Evolutionary conservation across 1,140 invertebrate genomes (phyloP).

Genomic region (Pseudomyrmex dendroicus): DNA sequence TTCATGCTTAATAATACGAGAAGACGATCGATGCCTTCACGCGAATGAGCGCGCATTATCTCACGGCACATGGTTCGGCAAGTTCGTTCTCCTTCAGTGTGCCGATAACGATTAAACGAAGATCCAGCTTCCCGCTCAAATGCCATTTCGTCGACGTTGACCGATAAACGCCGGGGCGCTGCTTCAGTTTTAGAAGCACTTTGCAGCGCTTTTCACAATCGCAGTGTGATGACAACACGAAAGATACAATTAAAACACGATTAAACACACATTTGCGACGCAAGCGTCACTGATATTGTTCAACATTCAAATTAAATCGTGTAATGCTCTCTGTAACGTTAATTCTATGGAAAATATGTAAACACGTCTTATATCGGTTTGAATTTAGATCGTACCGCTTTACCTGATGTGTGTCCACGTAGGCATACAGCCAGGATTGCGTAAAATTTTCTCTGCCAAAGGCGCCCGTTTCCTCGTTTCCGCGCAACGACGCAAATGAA

Average conservation of each 20-base stretch:
- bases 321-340: no score
- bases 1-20: background rate
- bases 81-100: constrained; percentile 62
- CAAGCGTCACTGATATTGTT: no score
- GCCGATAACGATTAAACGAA: constrained; percentile 65
- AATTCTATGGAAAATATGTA: constrained; percentile 17
- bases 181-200: background rate
- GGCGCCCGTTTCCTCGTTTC: background rate
- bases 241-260: no score
- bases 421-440: constrained; percentile 48
- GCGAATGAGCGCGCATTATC: constrained; percentile 28
- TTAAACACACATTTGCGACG: no score
- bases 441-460: constrained; percentile 45
- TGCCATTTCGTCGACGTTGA: constrained; percentile 46
- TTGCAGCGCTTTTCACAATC: background rate
- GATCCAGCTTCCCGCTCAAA: constrained; percentile 66
- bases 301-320: no score
- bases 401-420: constrained; percentile 3
- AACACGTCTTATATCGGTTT: background rate
- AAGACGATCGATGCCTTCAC: background rate
- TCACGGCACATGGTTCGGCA: constrained; percentile 44
- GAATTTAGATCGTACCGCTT: constrained; percentile 45
- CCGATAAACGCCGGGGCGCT: background rate
- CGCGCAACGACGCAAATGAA: background rate
- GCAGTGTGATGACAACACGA: background rate